These are phyloP conservation scores for Apostichopus leukothele DNA, from an alignment of 53 echinoderm and acorn worm species.

Conservation along the genomic window DNA sequence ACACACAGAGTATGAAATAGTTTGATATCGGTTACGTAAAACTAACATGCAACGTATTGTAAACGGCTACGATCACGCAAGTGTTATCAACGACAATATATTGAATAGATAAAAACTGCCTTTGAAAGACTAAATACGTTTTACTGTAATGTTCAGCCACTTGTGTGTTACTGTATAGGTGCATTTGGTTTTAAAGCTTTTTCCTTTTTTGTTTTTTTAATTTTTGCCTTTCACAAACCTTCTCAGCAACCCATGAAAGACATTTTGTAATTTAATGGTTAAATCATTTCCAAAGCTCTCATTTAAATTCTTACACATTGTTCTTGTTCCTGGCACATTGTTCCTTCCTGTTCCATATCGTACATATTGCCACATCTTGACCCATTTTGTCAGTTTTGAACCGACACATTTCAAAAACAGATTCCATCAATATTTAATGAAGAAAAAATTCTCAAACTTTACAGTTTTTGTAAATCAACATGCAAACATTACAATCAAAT, in stretches of 20 bases:
- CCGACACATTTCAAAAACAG: no score
- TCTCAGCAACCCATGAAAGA: conserved; percentile 35
- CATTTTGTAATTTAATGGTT: neutral
- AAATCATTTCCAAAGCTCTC: neutral
- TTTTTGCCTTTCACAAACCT: neutral
- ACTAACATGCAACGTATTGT: no score
- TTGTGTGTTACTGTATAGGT: conserved; percentile 38
- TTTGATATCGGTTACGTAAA: no score
- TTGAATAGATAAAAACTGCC: neutral
- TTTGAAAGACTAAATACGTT: conserved; percentile 39
- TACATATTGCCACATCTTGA: neutral
- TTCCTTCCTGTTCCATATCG: neutral
- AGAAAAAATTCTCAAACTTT: no score
- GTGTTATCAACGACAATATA: neutral
- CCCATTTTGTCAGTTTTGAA: no score
- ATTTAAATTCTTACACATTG: no score
- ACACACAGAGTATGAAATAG: no score
- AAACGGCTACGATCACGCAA: no score
- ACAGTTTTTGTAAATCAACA: no score
- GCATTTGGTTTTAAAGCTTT: conserved; percentile 38
- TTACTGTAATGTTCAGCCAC: conserved; percentile 46
- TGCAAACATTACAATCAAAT: no score
- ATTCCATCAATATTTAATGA: no score
- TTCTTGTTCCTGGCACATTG: no score
- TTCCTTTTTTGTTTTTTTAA: neutral